Evolutionary conservation across 2,113 vertebrate genomes (phyloP), one percentile per base, ranked within the genome.

Genomic region (Pomatorhinus ruficollis): DNA sequence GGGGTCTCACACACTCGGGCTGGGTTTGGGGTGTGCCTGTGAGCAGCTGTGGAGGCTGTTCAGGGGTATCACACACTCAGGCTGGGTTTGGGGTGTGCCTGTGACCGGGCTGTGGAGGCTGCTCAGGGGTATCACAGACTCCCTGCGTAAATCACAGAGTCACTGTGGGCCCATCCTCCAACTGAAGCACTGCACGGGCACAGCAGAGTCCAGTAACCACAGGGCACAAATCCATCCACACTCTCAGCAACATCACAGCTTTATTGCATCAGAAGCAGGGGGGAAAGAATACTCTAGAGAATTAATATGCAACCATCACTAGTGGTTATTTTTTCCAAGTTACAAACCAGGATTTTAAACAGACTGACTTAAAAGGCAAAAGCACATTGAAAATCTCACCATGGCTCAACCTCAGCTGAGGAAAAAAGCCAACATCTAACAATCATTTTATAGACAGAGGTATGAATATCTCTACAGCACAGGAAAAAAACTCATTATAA

Each of bases 181-280:
- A 89, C 98, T 90, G 97, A 57, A 97, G 71, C 96, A 81, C 97
- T 95, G 95, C 37, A 98, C 5, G 1, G 39, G 40, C 60, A 87
- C 19, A 96, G 71, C 97, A 97, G 97, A 1, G 44, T 81, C 96
- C 98, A 98, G 98, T 10, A 98, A 98, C 97, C 98, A 98, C 97
- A 88, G 97, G 98, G 97, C 97, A 64, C 90, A 54, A 11, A 42
- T 2, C 61, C 64, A 79, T 1, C 18, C 57, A 31, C 17, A 0
- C 40, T 18, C 42, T 3, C 12, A 45, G 16, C 71, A 84, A 15
- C 1, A 11, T 0, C 4, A 40, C 0, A 12, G 23, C 4, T 40
- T 65, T 7, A 64, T 16, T 50, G 77, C 44, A n/a, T 37, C 66
- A 87, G 17, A 69, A 86, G 15, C 20, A 11, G 2, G 17, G 30